phyloP scores from a whole-genome alignment of 2,113 vertebrate species.

The Tragelaphus scriptus region DNA sequence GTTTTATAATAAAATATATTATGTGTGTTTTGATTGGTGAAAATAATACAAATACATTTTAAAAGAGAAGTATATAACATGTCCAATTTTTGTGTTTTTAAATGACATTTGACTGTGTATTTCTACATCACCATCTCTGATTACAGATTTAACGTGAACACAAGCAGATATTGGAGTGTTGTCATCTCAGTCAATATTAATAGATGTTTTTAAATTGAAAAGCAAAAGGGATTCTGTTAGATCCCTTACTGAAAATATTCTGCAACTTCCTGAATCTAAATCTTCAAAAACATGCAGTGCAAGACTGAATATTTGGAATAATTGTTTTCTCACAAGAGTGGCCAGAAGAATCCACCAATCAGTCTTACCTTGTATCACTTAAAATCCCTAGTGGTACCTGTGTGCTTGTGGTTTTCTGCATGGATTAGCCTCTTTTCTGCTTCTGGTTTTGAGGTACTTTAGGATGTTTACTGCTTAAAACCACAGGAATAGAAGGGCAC shows the following conservation, averaged over 20 bases:
- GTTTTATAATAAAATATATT: constrained; percentile 67
- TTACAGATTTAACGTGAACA: constrained; percentile 8
- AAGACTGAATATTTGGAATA: background rate
- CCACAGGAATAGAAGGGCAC: background rate
- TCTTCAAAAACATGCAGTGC: constrained; percentile 30
- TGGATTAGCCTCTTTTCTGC: constrained; percentile 14
- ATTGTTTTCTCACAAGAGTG: background rate
- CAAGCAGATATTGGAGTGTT: background rate
- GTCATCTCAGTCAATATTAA: background rate
- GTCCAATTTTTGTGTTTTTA: constrained; percentile 31
- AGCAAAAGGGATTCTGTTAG: background rate
- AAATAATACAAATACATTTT: constrained; percentile 69
- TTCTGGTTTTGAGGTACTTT: constrained; percentile 69
- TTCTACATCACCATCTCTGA: constrained; percentile 14
- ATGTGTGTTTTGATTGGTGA: constrained; percentile 61
- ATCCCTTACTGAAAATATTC: background rate
- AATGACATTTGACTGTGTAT: constrained; percentile 12
- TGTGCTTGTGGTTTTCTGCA: constrained; percentile 73
- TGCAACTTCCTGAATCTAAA: background rate
- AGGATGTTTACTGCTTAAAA: constrained; percentile 24
- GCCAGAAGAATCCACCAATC: background rate
- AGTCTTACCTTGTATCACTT: constrained; percentile 45
- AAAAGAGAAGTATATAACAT: constrained; percentile 65
- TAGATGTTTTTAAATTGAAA: background rate
- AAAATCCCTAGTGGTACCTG: constrained; percentile 52